Conservation (phyloP, 1,140 invertebrate genomes). For the Druon quercuslanigerum region DNA sequence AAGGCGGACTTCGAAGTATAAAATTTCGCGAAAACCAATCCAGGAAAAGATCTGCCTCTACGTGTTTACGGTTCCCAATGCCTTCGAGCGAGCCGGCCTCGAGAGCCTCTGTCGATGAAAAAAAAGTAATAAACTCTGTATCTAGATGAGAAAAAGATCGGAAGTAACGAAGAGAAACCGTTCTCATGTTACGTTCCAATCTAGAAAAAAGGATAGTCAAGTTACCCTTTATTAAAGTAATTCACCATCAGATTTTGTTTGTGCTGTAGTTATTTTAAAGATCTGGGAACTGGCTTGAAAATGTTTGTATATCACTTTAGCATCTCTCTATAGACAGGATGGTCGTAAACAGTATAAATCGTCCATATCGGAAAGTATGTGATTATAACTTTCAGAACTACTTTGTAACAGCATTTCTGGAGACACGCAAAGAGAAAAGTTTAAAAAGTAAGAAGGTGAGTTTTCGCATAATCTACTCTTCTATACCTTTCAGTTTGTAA, state of each 20-base stretch:
- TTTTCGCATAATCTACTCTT: neutral
- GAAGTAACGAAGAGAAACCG: too few relatives aligned
- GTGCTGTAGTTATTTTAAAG: neutral
- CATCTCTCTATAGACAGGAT: neutral
- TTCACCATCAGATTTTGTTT: neutral
- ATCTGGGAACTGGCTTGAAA: neutral
- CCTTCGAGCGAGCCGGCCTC: neutral
- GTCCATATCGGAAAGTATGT: neutral
- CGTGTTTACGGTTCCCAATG: neutral
- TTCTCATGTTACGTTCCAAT: too few relatives aligned
- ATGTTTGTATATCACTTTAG: slow-evolving; percentile 16
- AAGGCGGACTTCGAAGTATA: neutral
- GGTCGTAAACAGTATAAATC: slow-evolving; percentile 5
- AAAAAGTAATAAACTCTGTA: neutral
- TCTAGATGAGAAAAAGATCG: too few relatives aligned
- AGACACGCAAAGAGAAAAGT: neutral
- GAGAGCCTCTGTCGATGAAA: neutral
- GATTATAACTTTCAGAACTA: slow-evolving; percentile 6
- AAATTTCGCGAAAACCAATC: slow-evolving; percentile 19
- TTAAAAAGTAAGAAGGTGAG: neutral
- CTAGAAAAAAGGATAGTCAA: too few relatives aligned
- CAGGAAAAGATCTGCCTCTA: neutral
- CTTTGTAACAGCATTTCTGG: neutral
- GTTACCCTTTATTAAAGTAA: neutral
- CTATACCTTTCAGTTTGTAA: neutral